Evolutionary conservation across 2,888 invertebrate species (phyloP), one percentile per base, ranked within the genome.

Genomic region (Apodemia mormo): DNA sequence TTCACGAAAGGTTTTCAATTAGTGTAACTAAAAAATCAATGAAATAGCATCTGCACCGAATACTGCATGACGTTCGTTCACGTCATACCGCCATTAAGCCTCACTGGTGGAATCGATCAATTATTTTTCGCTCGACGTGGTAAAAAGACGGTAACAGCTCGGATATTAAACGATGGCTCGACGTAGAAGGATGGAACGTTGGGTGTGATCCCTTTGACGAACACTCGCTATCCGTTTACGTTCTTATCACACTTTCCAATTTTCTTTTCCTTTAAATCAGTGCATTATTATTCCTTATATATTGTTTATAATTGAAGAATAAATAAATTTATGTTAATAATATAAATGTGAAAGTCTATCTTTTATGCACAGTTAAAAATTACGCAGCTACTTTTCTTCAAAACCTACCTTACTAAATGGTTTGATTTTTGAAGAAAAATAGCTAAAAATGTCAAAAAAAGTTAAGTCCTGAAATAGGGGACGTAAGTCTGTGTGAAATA

Each of bases 91-190:
- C 84, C 84, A 87, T 88, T 87, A 87, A 85, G 83, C 76, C 75
- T 76, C 78, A 78, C 79, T 81, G 79, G 83, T 83, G 81, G 81
- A 85, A 91, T 90, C 89, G 87, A 92, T 92, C 90, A 90, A 89
- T 92, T 91, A 91, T 90, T 90, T 90, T 90, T 87, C 87, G 83
- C 83, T 86, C 81, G 81, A 80, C 80, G 81, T 81, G 81, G 85
- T 86, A 88, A 89, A 89, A 91, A 89, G 90, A 89, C 81, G 81
- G 81, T 81, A 80, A 77, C 81, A 79, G 82, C 83, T 86, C 88
- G 89, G 90, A 90, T 91, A 90, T 92, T 88, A 89, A 90, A 89
- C 88, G 87, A 80, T 82, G 80, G 82, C 73, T 76, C 78, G 79
- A 81, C 82, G 78, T 73, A 73, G 80, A 80, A 79, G 77, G 79